Evolutionary conservation across 2,797 vertebrate genomes (phyloP), one percentile per base, ranked within the genome.

Genomic region (Enteromius radiatus): DNA sequence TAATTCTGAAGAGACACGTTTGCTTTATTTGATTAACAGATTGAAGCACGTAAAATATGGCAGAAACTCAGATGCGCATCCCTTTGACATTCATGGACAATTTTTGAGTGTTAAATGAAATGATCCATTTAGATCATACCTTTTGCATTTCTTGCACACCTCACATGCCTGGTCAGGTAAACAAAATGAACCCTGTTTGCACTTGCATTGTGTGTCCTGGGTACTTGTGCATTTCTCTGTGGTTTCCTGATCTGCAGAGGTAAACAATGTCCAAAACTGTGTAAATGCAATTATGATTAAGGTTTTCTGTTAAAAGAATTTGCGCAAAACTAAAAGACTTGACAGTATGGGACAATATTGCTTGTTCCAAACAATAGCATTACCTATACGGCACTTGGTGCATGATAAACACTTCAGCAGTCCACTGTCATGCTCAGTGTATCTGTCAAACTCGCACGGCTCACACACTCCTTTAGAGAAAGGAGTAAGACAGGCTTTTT

Each of bases 111-210:
- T 15, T 17, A 14, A 14, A 78, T 65, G 21, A 33, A 23, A 0
- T 2, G 15, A 8, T 78, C 19, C 3, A 76, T 2, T 5, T 0
- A 67, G 3, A 56, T 84, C 91, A 88, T 88, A 95, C 95, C 80
- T 91, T 19, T 21, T 88, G 85, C 95, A 95, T 78, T 80, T 93
- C 76, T 85, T 92, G 92, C 95, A 95, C 38, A 93, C 86, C 76
- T 95, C 94, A 52, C 95, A 95, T 3, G 93, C 86, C 12, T 95
- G 74, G 19, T 95, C 87, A 2, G 87, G 91, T 68, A 21, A 70
- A 83, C 95, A 95, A 56, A 93, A 95, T 5, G 1, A 0, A 26
- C 93, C 93, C 0, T 21, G 0, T 82, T 87, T 92, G 86, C 95
- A 95, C 84, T 77, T 90, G 76, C 94, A 95, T 59, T 59, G 41